These are phyloP conservation scores for Bothrops alternatus DNA, from an alignment of 2,797 vertebrate genomes.

Conservation along the genomic window DNA sequence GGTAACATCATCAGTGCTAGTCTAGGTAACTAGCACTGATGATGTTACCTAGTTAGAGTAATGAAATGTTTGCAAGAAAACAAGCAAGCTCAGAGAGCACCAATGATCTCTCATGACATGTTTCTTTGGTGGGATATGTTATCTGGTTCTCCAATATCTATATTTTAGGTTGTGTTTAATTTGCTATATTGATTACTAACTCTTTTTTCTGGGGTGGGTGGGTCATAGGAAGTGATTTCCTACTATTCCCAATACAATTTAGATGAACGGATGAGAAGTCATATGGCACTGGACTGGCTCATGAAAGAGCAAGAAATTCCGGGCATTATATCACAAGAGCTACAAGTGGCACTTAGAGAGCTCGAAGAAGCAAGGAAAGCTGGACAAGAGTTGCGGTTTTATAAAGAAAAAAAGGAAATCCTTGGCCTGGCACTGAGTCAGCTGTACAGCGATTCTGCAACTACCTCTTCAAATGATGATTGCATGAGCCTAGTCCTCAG, in stretches of 20 bases:
- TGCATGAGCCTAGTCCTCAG: slow-evolving; percentile 64
- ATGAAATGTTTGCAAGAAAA: too few species aligned
- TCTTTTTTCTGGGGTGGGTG: slow-evolving; percentile 14
- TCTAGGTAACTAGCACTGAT: too few species aligned
- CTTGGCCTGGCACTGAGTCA: slow-evolving; percentile 86
- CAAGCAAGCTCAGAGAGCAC: too few species aligned
- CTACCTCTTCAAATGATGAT: slow-evolving; percentile 58
- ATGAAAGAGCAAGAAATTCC: slow-evolving; percentile 79
- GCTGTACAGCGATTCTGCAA: slow-evolving; percentile 67
- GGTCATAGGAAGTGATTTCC: slow-evolving; percentile 83
- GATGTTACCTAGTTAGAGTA: too few species aligned
- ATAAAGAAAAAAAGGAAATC: slow-evolving; percentile 92
- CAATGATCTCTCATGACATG: neutral
- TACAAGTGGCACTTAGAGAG: slow-evolving; percentile 80
- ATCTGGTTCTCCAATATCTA: neutral
- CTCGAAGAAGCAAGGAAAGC: slow-evolving; percentile 79
- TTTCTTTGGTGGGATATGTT: neutral
- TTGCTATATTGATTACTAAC: slow-evolving; percentile 12
- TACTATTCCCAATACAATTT: slow-evolving; percentile 85
- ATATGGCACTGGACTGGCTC: slow-evolving; percentile 93
- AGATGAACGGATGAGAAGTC: slow-evolving; percentile 85
- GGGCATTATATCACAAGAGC: slow-evolving; percentile 81
- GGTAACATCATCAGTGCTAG: too few species aligned
- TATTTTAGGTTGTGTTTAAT: neutral
- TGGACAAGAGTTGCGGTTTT: slow-evolving; percentile 86